These are phyloP conservation scores for Psittacus erithacus DNA, from an alignment of 2,113 vertebrate genomes.

Conservation along the genomic window DNA sequence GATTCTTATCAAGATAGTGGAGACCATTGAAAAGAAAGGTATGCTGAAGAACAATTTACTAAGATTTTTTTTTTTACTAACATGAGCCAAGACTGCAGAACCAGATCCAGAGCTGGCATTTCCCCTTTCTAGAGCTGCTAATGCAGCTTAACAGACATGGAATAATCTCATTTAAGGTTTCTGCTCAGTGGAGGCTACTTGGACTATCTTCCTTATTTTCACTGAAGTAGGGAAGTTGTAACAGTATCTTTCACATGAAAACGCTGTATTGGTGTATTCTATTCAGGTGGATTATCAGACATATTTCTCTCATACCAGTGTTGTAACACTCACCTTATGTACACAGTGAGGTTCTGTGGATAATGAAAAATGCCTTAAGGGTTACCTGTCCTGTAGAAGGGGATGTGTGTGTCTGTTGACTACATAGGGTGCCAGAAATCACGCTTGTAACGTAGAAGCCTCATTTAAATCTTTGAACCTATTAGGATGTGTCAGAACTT, in stretches of 20 bases:
- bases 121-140: background rate
- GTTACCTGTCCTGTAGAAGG: background rate
- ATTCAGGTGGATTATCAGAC: background rate
- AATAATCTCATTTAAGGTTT: background rate
- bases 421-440: background rate
- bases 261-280: background rate
- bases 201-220: background rate
- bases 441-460: background rate
- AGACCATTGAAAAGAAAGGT: constrained; percentile 96
- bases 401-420: background rate
- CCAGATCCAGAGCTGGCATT: background rate
- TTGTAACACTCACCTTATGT: background rate
- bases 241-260: background rate
- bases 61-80: background rate
- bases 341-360: background rate
- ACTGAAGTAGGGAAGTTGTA: background rate
- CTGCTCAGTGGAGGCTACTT: background rate
- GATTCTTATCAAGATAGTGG: constrained; percentile 85
- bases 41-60: background rate
- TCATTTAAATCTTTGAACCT: background rate
- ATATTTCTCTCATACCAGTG: background rate
- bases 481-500: background rate
- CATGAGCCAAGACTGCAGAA: background rate
- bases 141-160: background rate
- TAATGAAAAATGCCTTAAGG: background rate